Conservation (phyloP, 1,140 invertebrate species). For the Musca vetustissima region DNA sequence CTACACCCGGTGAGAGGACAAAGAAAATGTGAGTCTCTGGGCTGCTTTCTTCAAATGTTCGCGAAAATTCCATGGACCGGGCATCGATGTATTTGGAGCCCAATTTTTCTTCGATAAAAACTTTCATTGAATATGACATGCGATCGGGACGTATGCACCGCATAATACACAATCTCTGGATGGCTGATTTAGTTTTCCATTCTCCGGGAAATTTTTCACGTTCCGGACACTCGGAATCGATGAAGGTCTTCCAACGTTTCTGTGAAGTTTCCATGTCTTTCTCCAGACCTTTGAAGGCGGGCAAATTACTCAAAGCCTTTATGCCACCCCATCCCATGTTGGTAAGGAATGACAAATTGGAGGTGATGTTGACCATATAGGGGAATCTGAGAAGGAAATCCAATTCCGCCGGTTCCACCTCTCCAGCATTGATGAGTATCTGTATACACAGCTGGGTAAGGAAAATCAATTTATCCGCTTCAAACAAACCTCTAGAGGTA, state of each 20-base stretch:
- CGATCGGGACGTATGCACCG: conserved; percentile 85
- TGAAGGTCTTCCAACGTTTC: conserved; percentile 90
- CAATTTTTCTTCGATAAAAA: conserved; percentile 83
- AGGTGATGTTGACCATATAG: conserved; percentile 63
- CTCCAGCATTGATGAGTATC: conserved; percentile 66
- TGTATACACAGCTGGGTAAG: conserved; percentile 85
- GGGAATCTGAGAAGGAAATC: conserved; percentile 88
- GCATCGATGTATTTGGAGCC: conserved; percentile 82
- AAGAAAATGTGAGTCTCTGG: conserved; percentile 89
- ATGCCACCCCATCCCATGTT: conserved; percentile 87
- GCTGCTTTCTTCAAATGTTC: conserved; percentile 84
- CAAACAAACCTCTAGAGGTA: conserved; percentile 88
- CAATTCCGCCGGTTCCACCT: conserved; percentile 72
- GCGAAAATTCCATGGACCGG: conserved; percentile 75
- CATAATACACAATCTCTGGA: conserved; percentile 91
- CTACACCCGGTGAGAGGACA: conserved; percentile 91
- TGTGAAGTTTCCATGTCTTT: conserved; percentile 89
- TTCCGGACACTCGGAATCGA: conserved; percentile 89
- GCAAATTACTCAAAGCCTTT: conserved; percentile 72
- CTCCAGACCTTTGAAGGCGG: conserved; percentile 85
- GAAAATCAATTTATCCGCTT: conserved; percentile 91
- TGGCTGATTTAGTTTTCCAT: conserved; percentile 89
- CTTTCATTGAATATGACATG: conserved; percentile 68
- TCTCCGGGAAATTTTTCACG: conserved; percentile 92
- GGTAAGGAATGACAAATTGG: conserved; percentile 84